Conservation (phyloP, 2,888 invertebrate species). For the Acleris holmiana region DNA sequence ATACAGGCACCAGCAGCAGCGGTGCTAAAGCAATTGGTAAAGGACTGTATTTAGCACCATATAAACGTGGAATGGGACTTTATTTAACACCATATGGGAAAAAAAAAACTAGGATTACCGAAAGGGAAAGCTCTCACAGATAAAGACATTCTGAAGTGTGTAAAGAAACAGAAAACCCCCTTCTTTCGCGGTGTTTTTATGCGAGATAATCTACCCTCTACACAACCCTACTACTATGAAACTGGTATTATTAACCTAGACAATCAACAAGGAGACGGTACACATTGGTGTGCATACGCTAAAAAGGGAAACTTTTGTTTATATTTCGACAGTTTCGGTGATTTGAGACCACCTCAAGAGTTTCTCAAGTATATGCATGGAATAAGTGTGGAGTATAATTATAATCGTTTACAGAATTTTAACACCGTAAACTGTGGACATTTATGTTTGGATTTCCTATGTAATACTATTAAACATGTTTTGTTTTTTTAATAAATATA, state of each 20-base stretch:
- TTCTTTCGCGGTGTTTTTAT: conserved; percentile 24
- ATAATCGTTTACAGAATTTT: conserved; percentile 11
- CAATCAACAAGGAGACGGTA: not conserved
- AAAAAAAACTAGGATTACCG: conserved; percentile 13
- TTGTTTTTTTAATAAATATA: conserved; percentile 12
- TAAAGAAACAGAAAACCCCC: not conserved
- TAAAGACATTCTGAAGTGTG: not conserved
- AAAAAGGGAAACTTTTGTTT: conserved; percentile 18
- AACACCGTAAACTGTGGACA: conserved; percentile 13
- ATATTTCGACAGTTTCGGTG: conserved; percentile 22
- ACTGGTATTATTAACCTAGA: conserved; percentile 22
- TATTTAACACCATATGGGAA: not conserved
- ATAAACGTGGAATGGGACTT: conserved; percentile 18
- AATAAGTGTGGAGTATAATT: conserved; percentile 9
- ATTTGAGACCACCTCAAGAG: conserved; percentile 17
- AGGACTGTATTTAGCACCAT: conserved; percentile 13
- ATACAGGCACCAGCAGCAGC: not conserved
- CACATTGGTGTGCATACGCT: conserved; percentile 16
- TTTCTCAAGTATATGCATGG: conserved; percentile 3
- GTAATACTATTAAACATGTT: conserved; percentile 1
- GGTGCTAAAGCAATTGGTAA: conserved; percentile 1
- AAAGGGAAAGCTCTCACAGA: conserved; percentile 2
- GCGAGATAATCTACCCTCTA: conserved; percentile 7
- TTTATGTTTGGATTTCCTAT: conserved; percentile 13
- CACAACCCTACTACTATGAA: conserved; percentile 7